A percentile compares a stretch with the other conserved stretches of the same genome.
Conservation (phyloP, 2,113 vertebrate species). For the Muscicapa adusta region DNA sequence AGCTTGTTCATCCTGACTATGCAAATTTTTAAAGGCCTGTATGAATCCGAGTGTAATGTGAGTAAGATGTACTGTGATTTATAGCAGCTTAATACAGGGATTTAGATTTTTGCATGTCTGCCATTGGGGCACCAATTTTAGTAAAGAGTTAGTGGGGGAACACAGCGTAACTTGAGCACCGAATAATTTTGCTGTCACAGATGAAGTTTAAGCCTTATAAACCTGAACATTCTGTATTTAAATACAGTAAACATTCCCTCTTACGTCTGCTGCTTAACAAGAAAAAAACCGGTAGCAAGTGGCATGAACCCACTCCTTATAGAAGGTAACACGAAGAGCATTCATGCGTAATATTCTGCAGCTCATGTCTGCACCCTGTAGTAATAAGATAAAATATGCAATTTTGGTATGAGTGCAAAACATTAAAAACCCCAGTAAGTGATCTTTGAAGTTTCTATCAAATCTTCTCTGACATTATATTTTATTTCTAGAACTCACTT, state of each 20-base stretch:
- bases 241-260: background rate
- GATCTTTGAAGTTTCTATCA: background rate
- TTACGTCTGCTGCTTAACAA: background rate
- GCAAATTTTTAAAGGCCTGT: constrained; percentile 42
- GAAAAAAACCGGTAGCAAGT: background rate
- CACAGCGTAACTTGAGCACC: constrained; percentile 42
- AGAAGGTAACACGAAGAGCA: background rate
- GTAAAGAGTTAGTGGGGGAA: constrained; percentile 10
- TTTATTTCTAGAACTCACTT: background rate
- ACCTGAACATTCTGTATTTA: constrained; percentile 21
- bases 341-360: background rate
- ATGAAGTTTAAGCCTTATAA: constrained; percentile 8
- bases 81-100: constrained; percentile 63
- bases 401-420: background rate
- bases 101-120: constrained; percentile 70
- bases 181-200: constrained; percentile 22
- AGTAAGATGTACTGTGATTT: constrained; percentile 53
- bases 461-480: background rate
- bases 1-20: constrained; percentile 40
- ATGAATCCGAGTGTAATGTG: constrained; percentile 46
- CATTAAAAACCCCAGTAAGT: background rate
- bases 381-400: background rate
- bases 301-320: background rate
- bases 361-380: background rate
- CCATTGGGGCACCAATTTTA: constrained; percentile 61